Conservation (phyloP, 2,888 invertebrate species). For the Caenorhabditis uteleia region DNA sequence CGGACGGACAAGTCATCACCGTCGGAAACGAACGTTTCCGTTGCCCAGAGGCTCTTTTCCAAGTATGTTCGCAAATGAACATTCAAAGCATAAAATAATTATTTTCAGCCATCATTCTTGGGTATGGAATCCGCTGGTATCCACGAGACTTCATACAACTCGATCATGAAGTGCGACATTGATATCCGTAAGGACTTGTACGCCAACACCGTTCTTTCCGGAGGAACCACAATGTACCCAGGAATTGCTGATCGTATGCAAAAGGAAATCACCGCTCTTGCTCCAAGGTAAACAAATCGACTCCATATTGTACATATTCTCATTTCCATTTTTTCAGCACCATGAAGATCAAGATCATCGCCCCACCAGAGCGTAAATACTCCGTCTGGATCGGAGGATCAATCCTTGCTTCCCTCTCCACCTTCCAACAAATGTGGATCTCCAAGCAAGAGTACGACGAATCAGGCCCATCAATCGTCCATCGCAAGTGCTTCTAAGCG, state of each 20-base stretch:
- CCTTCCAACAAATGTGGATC: conserved; percentile 88
- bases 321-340: conserved; percentile 75
- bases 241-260: conserved; percentile 97
- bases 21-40: conserved; percentile 79
- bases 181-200: conserved; percentile 90
- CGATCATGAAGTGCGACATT: conserved; percentile 91
- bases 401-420: conserved; percentile 87
- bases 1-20: conserved; percentile 80
- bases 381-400: conserved; percentile 98
- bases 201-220: conserved; percentile 74
- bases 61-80: conserved; percentile 71
- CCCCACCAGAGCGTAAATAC: conserved; percentile 87
- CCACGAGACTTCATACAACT: conserved; percentile 82
- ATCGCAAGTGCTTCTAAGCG: conserved; percentile 59
- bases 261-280: conserved; percentile 77
- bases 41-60: conserved; percentile 79
- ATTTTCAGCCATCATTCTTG: conserved; percentile 79
- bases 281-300: conserved; percentile 81
- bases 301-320: background rate
- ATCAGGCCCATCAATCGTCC: conserved; percentile 53
- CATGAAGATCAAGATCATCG: conserved; percentile 75
- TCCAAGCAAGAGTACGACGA: conserved; percentile 83
- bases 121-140: conserved; percentile 72
- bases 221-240: conserved; percentile 84
- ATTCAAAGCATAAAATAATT: background rate